These are phyloP conservation scores for Cheilosia vernalis DNA, from an alignment of 2,888 invertebrate genomes.

Conservation along the genomic window DNA sequence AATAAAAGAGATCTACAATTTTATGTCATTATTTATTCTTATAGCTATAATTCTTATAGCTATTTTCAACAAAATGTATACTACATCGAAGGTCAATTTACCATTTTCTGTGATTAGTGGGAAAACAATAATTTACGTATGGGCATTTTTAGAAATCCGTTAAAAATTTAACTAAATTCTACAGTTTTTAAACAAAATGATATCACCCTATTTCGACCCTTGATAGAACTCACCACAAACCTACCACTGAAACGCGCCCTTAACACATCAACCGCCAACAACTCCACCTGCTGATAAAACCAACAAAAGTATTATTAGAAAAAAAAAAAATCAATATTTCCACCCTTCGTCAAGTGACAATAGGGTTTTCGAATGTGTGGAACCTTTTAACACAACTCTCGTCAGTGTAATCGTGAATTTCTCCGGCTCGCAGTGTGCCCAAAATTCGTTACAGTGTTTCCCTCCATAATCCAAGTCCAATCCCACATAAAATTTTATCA, in stretches of 20 bases:
- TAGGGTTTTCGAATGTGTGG: slow-evolving; percentile 59
- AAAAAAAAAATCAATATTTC: slow-evolving; percentile 81
- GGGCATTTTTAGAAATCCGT: too few relatives aligned
- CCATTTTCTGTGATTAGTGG: too few relatives aligned
- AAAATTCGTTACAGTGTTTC: slow-evolving; percentile 38
- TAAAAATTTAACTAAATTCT: too few relatives aligned
- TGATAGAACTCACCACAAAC: neutral
- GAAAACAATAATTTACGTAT: too few relatives aligned
- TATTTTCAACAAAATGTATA: too few relatives aligned
- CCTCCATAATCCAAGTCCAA: slow-evolving; percentile 24
- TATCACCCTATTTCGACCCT: too few relatives aligned
- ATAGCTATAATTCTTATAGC: too few relatives aligned
- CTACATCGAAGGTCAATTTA: too few relatives aligned
- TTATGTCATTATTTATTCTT: too few relatives aligned
- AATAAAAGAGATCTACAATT: too few relatives aligned
- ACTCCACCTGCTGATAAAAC: slow-evolving; percentile 57
- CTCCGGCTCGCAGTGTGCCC: slow-evolving; percentile 53
- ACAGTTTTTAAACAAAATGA: too few relatives aligned
- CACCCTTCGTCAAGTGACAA: slow-evolving; percentile 79
- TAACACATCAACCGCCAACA: slow-evolving; percentile 28
- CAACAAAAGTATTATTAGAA: slow-evolving; percentile 41
- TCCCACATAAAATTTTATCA: slow-evolving; percentile 22
- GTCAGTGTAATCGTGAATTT: slow-evolving; percentile 61
- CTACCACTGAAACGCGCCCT: slow-evolving; percentile 40
- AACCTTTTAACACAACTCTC: slow-evolving; percentile 65